A percentile compares a stretch with the other conserved stretches of the same genome.
Evolutionary conservation across 2,797 vertebrate species (phyloP).

Genomic region (Urocyon cinereoargenteus): DNA sequence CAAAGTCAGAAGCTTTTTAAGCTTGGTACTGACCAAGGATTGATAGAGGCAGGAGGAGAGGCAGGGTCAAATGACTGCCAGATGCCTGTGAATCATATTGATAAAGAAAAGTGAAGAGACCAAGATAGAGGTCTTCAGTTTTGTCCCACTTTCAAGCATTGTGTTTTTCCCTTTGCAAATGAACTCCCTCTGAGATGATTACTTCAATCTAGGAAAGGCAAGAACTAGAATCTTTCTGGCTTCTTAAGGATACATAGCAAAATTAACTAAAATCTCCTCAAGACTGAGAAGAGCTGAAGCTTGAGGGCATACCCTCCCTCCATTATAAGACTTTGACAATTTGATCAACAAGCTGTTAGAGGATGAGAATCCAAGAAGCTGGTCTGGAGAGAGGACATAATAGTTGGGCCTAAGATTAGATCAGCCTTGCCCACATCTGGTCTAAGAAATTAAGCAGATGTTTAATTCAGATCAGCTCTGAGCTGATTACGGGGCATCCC

Average conservation of each 20-base stretch:
- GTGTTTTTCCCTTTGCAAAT: conserved; percentile 23
- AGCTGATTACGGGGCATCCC: neutral
- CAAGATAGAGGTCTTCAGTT: neutral
- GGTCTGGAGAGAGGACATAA: neutral
- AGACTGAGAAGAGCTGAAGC: conserved; percentile 2
- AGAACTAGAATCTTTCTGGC: conserved; percentile 3
- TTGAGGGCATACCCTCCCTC: neutral
- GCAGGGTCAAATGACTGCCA: neutral
- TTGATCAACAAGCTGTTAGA: neutral
- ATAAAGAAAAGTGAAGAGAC: neutral
- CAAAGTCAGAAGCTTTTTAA: neutral
- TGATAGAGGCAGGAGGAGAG: neutral
- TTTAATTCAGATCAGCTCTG: neutral
- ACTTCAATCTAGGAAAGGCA: neutral
- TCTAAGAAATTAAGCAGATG: neutral
- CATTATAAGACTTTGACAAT: neutral
- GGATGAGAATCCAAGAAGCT: neutral
- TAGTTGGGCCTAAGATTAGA: neutral
- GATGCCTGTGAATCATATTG: neutral
- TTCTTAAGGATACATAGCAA: neutral
- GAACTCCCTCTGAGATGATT: neutral
- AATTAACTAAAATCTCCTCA: neutral
- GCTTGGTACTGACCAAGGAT: neutral
- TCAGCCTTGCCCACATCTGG: neutral
- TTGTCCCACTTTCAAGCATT: neutral